These are phyloP conservation scores for Zeugodacus cucurbitae DNA, from an alignment of 1,140 invertebrate species.

Conservation along the genomic window DNA sequence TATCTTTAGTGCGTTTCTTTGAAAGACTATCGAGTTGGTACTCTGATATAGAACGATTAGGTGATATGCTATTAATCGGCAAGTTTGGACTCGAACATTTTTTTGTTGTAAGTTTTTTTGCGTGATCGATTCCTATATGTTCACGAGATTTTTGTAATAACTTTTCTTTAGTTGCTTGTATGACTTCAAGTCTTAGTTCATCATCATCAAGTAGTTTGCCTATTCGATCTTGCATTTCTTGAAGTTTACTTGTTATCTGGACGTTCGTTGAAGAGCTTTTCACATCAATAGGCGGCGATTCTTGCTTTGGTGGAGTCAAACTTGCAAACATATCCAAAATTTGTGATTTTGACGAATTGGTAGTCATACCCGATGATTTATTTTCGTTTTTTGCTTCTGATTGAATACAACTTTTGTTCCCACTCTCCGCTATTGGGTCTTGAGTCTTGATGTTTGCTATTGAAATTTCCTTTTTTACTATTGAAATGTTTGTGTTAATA, in stretches of 20 bases:
- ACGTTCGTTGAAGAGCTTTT: not conserved
- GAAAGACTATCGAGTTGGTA: not conserved
- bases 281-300: not conserved
- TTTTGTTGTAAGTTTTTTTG: not conserved
- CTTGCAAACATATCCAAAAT: conserved; percentile 19
- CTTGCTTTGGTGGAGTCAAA: conserved; percentile 35
- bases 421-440: not conserved
- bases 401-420: not conserved
- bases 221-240: conserved; percentile 58
- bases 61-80: not conserved
- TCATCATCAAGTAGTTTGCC: conserved; percentile 58
- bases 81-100: not conserved
- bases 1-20: not conserved
- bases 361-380: not conserved
- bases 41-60: not conserved
- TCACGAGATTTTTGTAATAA: conserved; percentile 43
- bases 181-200: conserved; percentile 48
- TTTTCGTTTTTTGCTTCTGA: not conserved
- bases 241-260: not conserved
- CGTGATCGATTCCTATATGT: not conserved
- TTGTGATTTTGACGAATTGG: not conserved
- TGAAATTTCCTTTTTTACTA: not conserved
- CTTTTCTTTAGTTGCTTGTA: conserved; percentile 42
- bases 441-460: not conserved
- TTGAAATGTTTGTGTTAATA: not conserved